These are phyloP conservation scores for Bibio marci DNA, from an alignment of 2,888 invertebrate genomes.

Conservation along the genomic window DNA sequence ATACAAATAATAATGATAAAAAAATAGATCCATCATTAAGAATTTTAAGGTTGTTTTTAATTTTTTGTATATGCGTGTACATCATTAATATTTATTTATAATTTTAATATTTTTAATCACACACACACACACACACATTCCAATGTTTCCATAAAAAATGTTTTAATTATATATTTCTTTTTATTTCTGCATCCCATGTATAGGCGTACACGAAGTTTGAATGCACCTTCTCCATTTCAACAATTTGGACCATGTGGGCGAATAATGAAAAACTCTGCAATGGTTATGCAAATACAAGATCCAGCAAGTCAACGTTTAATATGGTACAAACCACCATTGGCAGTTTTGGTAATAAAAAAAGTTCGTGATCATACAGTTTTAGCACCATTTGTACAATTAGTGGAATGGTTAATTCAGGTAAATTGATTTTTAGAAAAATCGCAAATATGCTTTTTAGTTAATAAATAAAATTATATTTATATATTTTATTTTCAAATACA, in stretches of 20 bases:
- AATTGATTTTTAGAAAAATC: conserved; percentile 13
- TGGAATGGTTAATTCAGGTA: conserved; percentile 84
- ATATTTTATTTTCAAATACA: neutral
- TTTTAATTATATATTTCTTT: too few relatives aligned
- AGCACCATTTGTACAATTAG: conserved; percentile 79
- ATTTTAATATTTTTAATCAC: too few relatives aligned
- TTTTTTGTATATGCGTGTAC: neutral
- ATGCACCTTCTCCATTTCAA: conserved; percentile 90
- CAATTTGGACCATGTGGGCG: conserved; percentile 97
- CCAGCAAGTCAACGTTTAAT: conserved; percentile 91
- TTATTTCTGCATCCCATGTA: conserved; percentile 21
- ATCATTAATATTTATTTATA: too few relatives aligned
- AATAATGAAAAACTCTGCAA: conserved; percentile 90
- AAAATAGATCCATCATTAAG: conserved; percentile 14
- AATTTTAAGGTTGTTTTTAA: conserved; percentile 15
- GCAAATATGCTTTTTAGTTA: neutral
- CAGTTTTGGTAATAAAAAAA: conserved; percentile 95
- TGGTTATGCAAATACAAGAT: conserved; percentile 96
- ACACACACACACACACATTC: too few relatives aligned
- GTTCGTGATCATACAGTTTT: conserved; percentile 81
- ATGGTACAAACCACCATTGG: conserved; percentile 92
- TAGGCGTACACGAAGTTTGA: conserved; percentile 87
- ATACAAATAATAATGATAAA: neutral
- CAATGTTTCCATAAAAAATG: too few relatives aligned
- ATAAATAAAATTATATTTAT: neutral